Base-by-base conservation (phyloP, 2,797 vertebrate genomes). In the Alca torda region DNA sequence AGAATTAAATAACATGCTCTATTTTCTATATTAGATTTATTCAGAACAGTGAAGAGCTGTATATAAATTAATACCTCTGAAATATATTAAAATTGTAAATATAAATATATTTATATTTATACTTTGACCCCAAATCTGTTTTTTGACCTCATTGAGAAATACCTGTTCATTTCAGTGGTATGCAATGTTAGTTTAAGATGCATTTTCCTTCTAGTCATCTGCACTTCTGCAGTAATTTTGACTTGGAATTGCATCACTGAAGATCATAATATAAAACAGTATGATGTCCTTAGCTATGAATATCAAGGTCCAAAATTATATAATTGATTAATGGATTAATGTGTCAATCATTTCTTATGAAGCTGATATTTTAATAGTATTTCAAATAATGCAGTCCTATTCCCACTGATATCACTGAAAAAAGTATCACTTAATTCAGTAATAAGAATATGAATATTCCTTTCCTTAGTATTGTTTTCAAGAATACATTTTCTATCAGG, bases 1-100 rank as follows among this genome's bases (percentile, higher is more conserved):
- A 96, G 86, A 86, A 94, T 96, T 90, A 95, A 96, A 75, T 63
- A 94, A 28, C 21, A 45, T 51, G 45, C 26, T 97, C 53, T 92
- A 20, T 67, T 54, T 85, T 91, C 87, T 35, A 54, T 30, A 37
- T 46, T 85, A 54, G 77, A 64, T 37, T 74, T 89, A 68, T 85
- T 89, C 57, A 91, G 39, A 95, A 67, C 3, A 59, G 4, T 53
- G 45, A 88, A 90, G 43, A 87, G 13, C 6, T 67, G 1, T 48
- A 53, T 60, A 68, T 21, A 83, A 63, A n/a, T 37, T 26, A 68
- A 64, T 39, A 9, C 0, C 20, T 61, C 15, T 60, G 21, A 67
- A 80, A 61, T 56, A 64, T 21, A 33, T 60, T 48, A 33, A 78
- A 69, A 74, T 28, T 75, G 3, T 24, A 67, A 73, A 68, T 60